A percentile compares a stretch with the other conserved stretches of the same genome.
Evolutionary conservation across 2,888 invertebrate genomes (phyloP).

Genomic region (Euclidia mi): DNA sequence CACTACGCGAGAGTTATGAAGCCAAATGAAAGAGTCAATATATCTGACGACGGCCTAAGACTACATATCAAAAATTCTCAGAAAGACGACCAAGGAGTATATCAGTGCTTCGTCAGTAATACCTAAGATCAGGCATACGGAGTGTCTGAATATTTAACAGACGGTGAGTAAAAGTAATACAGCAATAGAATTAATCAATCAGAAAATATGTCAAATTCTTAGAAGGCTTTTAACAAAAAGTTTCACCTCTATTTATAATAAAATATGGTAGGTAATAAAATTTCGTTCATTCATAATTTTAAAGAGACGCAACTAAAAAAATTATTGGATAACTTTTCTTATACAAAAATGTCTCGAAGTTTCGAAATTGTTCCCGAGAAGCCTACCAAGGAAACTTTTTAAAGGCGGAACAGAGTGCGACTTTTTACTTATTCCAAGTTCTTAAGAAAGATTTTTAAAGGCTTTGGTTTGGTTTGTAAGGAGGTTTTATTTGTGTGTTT

Average conservation of each 20-base stretch:
- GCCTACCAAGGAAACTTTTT: conserved; percentile 38
- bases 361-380: conserved; percentile 47
- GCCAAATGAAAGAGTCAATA: conserved; percentile 89
- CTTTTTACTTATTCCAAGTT: conserved; percentile 21
- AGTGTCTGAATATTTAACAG: conserved; percentile 94
- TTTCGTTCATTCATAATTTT: conserved; percentile 22
- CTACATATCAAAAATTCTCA: conserved; percentile 92
- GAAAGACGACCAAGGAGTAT: conserved; percentile 96
- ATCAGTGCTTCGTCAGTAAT: conserved; percentile 97
- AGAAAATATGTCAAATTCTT: too few relatives aligned
- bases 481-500: conserved; percentile 52
- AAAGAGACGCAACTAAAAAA: conserved; percentile 61
- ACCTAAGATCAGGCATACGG: conserved; percentile 96
- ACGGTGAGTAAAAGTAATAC: conserved; percentile 89
- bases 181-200: background rate
- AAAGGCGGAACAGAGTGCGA: conserved; percentile 15
- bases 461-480: conserved; percentile 20
- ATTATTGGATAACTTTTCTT: conserved; percentile 64
- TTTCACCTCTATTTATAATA: background rate
- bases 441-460: conserved; percentile 20
- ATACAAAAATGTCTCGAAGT: conserved; percentile 55
- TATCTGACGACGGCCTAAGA: conserved; percentile 84
- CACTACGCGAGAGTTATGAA: conserved; percentile 93
- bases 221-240: background rate
- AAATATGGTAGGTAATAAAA: conserved; percentile 11